Evolutionary conservation across 2,888 invertebrate genomes (phyloP), one percentile per base, ranked within the genome.

Genomic region (Habrosyne pyritoides): DNA sequence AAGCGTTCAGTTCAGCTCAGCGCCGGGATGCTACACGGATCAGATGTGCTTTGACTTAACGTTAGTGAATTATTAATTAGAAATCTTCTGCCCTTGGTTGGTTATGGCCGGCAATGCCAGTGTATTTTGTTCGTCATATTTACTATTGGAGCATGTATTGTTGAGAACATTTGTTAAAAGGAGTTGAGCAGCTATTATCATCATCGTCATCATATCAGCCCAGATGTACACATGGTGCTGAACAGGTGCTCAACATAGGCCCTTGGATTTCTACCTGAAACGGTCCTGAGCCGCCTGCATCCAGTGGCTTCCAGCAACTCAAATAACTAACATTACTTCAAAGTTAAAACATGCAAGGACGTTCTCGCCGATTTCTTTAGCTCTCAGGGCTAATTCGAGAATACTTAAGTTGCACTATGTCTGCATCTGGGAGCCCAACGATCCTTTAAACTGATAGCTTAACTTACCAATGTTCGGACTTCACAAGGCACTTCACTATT

Each of bases 11-110:
- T 55, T n/a, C 54, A 53, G 56, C 61, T 66, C 59, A 57, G 56
- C 57, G 55, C 55, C 46, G 49, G 22, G n/a, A n/a, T 52, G 26
- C 48, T 33, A 49, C 48, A 10, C n/a, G 21, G 47, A 47, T 36
- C 47, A 42, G 59, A 62, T 60, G 60, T 57, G 60, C 47, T 52
- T 55, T 47, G 56, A 61, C 53, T 64, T 56, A 66, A 58, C 56
- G 63, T 52, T 47, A 50, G 55, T 75, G 69, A 72, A 77, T 72
- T 69, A 72, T 67, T 76, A 72, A 75, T 74, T 66, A 71, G 54
- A 59, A 60, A 55, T 60, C 54, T 55, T 60, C 57, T 54, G 50
- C 48, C 10, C 53, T 48, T 51, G 30, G 54, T 47, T 53, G 53
- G 50, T 53, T 53, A 47, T 30, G 33, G 8, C 0, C n/a, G 8